phyloP scores from a whole-genome alignment of 2,113 vertebrate species.

The Ellobius talpinus region DNA sequence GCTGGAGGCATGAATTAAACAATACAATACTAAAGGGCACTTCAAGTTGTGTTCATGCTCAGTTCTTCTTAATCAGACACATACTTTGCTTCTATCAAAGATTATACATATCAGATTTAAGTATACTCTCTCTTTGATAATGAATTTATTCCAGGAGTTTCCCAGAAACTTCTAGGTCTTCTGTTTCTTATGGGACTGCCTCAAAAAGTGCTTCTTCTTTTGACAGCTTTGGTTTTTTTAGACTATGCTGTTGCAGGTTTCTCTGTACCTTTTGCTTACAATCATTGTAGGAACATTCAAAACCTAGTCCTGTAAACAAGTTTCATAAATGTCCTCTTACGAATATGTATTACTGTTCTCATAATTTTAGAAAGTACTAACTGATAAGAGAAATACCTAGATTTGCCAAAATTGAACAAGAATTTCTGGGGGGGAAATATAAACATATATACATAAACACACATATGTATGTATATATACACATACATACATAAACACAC shows the following conservation, averaged over 20 bases:
- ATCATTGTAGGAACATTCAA: neutral
- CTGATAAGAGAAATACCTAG: neutral
- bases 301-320: neutral
- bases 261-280: neutral
- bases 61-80: neutral
- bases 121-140: neutral
- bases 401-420: neutral
- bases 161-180: neutral
- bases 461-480: neutral
- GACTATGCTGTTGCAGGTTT: accelerated
- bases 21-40: too few species aligned
- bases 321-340: neutral
- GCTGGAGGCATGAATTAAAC: neutral
- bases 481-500: neutral
- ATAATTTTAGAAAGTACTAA: neutral
- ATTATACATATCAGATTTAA: neutral
- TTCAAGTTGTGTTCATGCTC: accelerated
- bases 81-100: neutral
- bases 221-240: neutral
- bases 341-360: neutral
- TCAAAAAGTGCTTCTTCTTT: neutral
- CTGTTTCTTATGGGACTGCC: too few species aligned
- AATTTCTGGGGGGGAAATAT: neutral
- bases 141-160: accelerated
- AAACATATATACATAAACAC: neutral